Evolutionary conservation across 2,888 invertebrate species (phyloP).

Genomic region (Ichneumoninae sp.): DNA sequence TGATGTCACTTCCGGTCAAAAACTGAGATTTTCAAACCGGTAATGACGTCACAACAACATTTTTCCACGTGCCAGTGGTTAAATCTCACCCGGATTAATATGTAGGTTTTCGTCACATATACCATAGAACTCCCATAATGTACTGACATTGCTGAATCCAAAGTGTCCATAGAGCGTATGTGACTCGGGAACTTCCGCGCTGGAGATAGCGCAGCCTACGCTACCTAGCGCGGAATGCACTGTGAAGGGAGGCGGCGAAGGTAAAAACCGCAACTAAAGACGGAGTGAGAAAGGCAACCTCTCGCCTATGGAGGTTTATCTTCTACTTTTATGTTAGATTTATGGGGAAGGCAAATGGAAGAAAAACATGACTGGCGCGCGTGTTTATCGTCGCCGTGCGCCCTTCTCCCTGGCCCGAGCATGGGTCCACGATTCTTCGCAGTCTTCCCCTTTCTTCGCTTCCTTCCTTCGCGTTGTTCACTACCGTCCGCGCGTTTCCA

Average conservation of each 20-base stretch:
- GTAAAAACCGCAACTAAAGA: constrained; percentile 19
- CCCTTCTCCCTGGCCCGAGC: constrained; percentile 47
- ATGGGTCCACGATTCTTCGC: constrained; percentile 42
- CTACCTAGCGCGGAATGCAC: constrained; percentile 26
- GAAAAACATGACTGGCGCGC: constrained; percentile 80
- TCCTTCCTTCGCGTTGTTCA: constrained; percentile 22
- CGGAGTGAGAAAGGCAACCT: constrained; percentile 19
- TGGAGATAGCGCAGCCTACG: neutral
- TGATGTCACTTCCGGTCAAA: too few relatives aligned
- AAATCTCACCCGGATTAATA: neutral
- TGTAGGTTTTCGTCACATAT: constrained; percentile 3
- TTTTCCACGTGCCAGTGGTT: neutral
- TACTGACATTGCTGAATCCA: constrained; percentile 4
- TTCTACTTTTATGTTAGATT: constrained; percentile 80
- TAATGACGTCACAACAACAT: neutral
- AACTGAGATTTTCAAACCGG: too few relatives aligned
- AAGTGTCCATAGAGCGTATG: constrained; percentile 39
- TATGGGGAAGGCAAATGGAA: constrained; percentile 82
- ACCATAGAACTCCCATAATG: neutral
- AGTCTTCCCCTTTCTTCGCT: constrained; percentile 29
- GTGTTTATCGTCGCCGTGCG: constrained; percentile 82
- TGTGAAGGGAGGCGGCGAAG: constrained; percentile 4
- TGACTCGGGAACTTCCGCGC: constrained; percentile 34
- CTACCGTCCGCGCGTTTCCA: constrained; percentile 32
- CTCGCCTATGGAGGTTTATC: constrained; percentile 66